Evolutionary conservation across 2,113 vertebrate species (phyloP).

Genomic region (Glareola pratincola): DNA sequence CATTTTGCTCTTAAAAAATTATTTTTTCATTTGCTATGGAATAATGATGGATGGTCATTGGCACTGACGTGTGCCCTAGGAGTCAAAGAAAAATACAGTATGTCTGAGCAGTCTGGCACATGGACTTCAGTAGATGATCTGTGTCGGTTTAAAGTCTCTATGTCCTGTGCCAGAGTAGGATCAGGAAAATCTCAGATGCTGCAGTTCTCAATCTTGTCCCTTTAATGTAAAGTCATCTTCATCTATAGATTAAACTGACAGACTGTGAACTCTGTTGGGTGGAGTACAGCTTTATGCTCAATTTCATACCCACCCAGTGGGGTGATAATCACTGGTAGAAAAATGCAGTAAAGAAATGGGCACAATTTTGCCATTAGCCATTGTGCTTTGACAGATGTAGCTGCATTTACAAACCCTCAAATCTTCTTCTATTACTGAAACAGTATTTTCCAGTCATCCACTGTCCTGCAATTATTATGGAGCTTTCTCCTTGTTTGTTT

Average conservation of each 20-base stretch:
- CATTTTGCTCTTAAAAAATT: background rate
- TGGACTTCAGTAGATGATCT: background rate
- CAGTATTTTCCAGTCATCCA: background rate
- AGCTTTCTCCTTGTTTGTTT: background rate
- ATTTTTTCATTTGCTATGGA: background rate
- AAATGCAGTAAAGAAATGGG: background rate
- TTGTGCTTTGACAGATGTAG: background rate
- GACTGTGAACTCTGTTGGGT: background rate
- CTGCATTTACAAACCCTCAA: background rate
- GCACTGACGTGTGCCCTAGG: fast-evolving
- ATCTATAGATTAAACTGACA: background rate
- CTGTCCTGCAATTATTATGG: background rate
- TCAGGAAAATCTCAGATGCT: background rate
- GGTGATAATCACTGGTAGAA: background rate
- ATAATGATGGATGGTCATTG: background rate
- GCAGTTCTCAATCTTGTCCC: background rate
- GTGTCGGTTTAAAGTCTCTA: background rate
- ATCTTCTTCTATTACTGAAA: background rate
- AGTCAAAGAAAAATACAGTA: background rate
- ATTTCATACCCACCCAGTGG: background rate
- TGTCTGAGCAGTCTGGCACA: fast-evolving
- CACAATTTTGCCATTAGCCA: background rate
- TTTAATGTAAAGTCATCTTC: background rate
- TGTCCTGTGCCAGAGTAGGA: background rate
- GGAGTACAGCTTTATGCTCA: background rate